Evolutionary conservation across 2,113 vertebrate genomes (phyloP).

Genomic region (Myotis yumanensis): DNA sequence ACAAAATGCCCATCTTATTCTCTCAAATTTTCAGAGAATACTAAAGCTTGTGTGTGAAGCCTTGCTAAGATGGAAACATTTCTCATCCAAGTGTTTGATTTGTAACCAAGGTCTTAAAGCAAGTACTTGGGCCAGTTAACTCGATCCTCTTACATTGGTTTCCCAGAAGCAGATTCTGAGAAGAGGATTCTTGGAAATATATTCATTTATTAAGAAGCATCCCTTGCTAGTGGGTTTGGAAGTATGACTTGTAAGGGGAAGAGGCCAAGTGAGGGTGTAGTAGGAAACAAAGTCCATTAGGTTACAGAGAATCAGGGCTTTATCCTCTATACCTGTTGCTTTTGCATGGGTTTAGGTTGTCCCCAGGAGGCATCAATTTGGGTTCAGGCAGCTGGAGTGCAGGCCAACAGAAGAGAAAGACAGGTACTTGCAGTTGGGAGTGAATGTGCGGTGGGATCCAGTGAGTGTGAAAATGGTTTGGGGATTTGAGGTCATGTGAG

Average conservation of each 20-base stretch:
- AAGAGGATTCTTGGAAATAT: background rate
- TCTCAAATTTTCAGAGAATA: slow-evolving; percentile 33
- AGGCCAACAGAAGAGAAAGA: background rate
- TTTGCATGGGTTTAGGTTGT: background rate
- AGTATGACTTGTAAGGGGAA: background rate
- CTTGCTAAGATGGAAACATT: background rate
- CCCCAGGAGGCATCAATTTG: background rate
- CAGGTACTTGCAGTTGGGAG: background rate
- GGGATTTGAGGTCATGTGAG: background rate
- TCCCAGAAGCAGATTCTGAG: background rate
- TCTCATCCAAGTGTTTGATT: slow-evolving; percentile 41
- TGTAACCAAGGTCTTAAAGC: slow-evolving; percentile 30
- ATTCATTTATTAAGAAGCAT: background rate
- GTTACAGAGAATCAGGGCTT: background rate
- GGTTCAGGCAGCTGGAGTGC: background rate
- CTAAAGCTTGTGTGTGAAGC: background rate
- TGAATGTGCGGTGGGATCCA: background rate
- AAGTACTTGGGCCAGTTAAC: slow-evolving; percentile 9
- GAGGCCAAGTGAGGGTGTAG: background rate
- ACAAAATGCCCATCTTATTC: background rate
- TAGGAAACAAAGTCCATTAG: background rate
- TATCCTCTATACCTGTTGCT: background rate
- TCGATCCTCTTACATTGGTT: background rate
- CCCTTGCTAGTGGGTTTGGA: background rate
- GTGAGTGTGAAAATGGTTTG: background rate